phyloP scores from a whole-genome alignment of 2,888 invertebrate species.

The Melanostoma scalare region DNA sequence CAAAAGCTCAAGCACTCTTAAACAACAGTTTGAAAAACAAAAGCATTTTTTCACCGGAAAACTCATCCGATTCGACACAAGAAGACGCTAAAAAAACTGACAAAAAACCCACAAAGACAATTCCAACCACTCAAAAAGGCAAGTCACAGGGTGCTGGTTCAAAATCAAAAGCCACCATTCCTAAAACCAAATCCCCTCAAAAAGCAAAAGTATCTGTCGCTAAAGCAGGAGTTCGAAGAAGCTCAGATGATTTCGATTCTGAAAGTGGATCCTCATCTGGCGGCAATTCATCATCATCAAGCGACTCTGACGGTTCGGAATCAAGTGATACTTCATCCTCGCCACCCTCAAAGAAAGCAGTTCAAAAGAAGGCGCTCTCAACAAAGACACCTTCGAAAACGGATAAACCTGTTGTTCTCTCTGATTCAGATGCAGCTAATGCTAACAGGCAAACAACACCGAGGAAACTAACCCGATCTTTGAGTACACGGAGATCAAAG shows the following conservation, averaged over 20 bases:
- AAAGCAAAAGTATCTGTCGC: constrained; percentile 74
- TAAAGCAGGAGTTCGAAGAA: constrained; percentile 35
- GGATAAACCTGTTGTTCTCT: constrained; percentile 81
- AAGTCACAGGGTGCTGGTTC: constrained; percentile 37
- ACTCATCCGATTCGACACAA: constrained; percentile 86
- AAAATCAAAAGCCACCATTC: constrained; percentile 40
- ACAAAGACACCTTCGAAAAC: constrained; percentile 73
- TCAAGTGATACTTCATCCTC: constrained; percentile 59
- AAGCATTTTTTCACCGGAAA: constrained; percentile 92
- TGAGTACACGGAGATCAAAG: constrained; percentile 87
- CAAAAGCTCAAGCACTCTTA: constrained; percentile 51
- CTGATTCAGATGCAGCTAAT: constrained; percentile 83
- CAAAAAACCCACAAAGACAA: constrained; percentile 42
- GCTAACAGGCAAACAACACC: constrained; percentile 77
- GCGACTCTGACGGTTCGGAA: constrained; percentile 77
- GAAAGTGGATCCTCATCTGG: constrained; percentile 76
- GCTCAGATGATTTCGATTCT: constrained; percentile 75
- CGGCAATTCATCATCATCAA: constrained; percentile 74
- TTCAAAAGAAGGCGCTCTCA: constrained; percentile 56
- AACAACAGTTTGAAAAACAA: constrained; percentile 83
- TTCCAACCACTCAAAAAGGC: constrained; percentile 22
- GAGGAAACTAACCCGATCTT: constrained; percentile 87
- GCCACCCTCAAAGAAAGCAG: constrained; percentile 37
- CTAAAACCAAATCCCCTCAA: constrained; percentile 77
- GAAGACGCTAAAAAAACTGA: constrained; percentile 80